Evolutionary conservation across 37 sponge, comb jelly and placozoan species (phyloP), one percentile per base, ranked within the genome.

Genomic region (Spongilla lacustris): DNA sequence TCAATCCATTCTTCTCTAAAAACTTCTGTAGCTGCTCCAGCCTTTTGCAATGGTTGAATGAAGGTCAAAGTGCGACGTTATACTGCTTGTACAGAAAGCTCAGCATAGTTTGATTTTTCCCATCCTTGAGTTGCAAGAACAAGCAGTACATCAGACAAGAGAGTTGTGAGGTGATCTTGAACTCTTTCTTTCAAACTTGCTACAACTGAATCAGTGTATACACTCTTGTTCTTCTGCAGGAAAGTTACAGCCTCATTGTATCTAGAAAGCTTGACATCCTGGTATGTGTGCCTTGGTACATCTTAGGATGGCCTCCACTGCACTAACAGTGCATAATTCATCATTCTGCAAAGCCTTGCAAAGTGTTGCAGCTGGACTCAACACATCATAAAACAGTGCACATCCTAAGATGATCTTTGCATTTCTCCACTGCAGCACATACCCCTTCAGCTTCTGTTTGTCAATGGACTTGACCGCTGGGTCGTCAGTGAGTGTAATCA

Each of bases 71-170:
- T 58, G 58, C 4, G 58, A 58, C 58, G 58, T 58, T 58, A 1
- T 58, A 58, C 58, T 58, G 58, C 58, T 58, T 58, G 58, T 58
- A 58, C 19, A 58, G 58, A 58, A 58, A 58, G 58, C 58, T 58
- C 58, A 58, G 58, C 58, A 58, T 58, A 58, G 58, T 58, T 58
- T 58, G 58, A 58, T 58, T 58, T 41, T 41, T 94, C 82, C 94
- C 94, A 94, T 21, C 91, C 94, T 77, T 94, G 67, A 32, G 94
- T 94, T 30, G 89, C 91, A 29, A 94, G 49, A 73, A 94, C 27
- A 19, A 66, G 86, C 28, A 94, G 10, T 24, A 77, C 74, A 36
- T 91, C 81, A 36, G 75, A 86, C 36, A 90, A 73, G 33, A 90
- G 50, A 26, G 83, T 87, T 25, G 33, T 81, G 17, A 14, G 26